phyloP scores from a whole-genome alignment of 2,888 invertebrate species.

The Synanthedon vespiformis region DNA sequence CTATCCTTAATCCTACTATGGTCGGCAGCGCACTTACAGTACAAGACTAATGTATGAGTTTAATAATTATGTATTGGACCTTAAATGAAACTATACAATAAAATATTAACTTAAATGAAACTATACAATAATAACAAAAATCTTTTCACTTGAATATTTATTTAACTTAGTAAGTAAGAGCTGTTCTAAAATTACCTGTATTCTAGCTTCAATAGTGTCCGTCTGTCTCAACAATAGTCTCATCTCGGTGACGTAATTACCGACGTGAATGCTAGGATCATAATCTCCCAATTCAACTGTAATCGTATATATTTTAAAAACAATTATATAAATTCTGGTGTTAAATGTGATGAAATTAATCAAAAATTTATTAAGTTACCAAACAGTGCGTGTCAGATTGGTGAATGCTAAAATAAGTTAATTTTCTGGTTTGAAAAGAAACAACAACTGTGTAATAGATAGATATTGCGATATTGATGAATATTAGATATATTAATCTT shows the following conservation, averaged over 20 bases:
- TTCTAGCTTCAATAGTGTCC: constrained; percentile 90
- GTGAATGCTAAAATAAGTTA: too few relatives aligned
- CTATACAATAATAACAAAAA: too few relatives aligned
- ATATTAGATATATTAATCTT: too few relatives aligned
- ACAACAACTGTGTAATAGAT: too few relatives aligned
- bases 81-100: too few relatives aligned
- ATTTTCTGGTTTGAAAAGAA: too few relatives aligned
- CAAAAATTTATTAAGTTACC: background rate
- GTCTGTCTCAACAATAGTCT: constrained; percentile 94
- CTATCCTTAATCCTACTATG: too few relatives aligned
- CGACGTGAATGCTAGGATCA: constrained; percentile 87
- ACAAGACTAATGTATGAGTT: too few relatives aligned
- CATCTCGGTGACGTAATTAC: constrained; percentile 91
- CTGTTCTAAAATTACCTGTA: constrained; percentile 73
- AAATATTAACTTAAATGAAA: too few relatives aligned
- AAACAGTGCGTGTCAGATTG: background rate
- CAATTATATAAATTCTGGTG: background rate
- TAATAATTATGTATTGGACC: too few relatives aligned
- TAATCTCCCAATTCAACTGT: constrained; percentile 96
- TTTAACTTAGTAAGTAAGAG: background rate
- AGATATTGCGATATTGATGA: too few relatives aligned
- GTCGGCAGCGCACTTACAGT: too few relatives aligned
- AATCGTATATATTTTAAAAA: constrained; percentile 13
- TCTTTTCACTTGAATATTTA: background rate
- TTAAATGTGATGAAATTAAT: background rate